These are phyloP conservation scores for Nesometra sesokonis DNA, from an alignment of 35 echinoderm and acorn worm genomes.

Conservation along the genomic window DNA sequence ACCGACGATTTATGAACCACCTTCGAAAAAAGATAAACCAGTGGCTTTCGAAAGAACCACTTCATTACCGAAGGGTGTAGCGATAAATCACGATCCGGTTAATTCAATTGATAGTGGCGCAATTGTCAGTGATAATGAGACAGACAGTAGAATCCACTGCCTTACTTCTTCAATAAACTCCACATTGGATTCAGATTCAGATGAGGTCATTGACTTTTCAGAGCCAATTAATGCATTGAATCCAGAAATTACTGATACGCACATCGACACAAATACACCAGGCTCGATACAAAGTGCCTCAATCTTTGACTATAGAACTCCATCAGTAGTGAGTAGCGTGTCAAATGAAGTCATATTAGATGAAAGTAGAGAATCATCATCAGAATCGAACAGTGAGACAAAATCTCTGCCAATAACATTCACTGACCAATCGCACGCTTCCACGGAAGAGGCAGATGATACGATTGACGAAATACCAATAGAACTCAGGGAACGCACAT, in stretches of 20 bases:
- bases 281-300: neutral
- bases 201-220: neutral
- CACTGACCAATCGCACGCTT: neutral
- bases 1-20: neutral
- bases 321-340: neutral
- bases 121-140: neutral
- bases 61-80: neutral
- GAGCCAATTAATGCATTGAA: neutral
- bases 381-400: neutral
- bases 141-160: neutral
- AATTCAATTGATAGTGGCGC: neutral
- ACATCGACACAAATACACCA: neutral
- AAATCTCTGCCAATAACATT: neutral
- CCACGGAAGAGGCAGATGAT: neutral
- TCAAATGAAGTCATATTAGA: neutral
- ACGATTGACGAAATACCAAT: neutral
- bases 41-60: neutral
- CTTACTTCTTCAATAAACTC: neutral
- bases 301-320: neutral
- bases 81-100: neutral
- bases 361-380: neutral
- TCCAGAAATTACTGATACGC: neutral
- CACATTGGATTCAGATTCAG: neutral
- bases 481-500: neutral
- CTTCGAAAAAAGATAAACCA: neutral